Conservation (phyloP, 1,140 invertebrate species). For the Cherax destructor region DNA sequence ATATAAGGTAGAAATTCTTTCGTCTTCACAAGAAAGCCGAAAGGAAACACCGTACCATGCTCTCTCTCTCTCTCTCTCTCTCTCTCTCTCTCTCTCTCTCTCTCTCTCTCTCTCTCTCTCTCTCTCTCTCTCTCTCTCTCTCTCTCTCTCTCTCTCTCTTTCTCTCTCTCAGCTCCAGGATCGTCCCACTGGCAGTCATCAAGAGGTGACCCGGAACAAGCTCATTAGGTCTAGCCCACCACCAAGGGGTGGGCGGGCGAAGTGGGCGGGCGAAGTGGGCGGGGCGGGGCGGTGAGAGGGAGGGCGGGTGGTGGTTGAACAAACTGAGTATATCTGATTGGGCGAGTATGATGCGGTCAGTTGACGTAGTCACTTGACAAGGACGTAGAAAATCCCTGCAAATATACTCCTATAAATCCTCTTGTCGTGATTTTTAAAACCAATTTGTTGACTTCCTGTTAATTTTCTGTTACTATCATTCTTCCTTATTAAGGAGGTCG, state of each 20-base stretch:
- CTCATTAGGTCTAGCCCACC: neutral
- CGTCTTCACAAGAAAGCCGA: neutral
- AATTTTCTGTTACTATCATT: too few relatives aligned
- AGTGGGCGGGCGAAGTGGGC: neutral
- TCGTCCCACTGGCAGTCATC: neutral
- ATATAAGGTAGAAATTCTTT: neutral
- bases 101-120: neutral
- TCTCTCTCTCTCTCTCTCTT: neutral
- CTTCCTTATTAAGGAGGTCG: too few relatives aligned
- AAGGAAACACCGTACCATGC: neutral
- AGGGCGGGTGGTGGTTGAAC: neutral
- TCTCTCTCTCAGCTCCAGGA: neutral
- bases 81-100: slow-evolving; percentile 7
- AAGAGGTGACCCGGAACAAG: neutral
- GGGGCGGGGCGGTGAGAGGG: neutral
- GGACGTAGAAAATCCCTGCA: too few relatives aligned
- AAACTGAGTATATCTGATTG: too few relatives aligned
- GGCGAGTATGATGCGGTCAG: too few relatives aligned
- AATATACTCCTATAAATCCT: too few relatives aligned
- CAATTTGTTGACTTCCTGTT: too few relatives aligned
- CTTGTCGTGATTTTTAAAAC: too few relatives aligned
- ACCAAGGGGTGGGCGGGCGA: neutral
- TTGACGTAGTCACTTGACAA: too few relatives aligned
- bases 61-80: neutral
- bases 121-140: slow-evolving; percentile 2